Evolutionary conservation across 1,140 invertebrate genomes (phyloP), one percentile per base, ranked within the genome.

Genomic region (Bradysia coprophila): DNA sequence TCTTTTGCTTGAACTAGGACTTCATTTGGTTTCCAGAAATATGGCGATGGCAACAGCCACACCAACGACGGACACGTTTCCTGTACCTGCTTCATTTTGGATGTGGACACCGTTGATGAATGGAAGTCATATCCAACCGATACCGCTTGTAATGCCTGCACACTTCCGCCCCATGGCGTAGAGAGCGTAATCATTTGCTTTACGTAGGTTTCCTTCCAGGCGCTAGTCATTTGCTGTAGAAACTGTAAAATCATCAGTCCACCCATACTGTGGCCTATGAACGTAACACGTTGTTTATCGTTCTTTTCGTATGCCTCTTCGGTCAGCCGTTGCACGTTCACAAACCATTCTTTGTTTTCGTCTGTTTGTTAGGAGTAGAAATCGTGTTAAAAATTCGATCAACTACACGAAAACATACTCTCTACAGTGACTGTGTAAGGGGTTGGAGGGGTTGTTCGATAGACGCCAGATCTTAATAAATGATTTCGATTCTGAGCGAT

Each of bases 211-310:
- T 90, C 72, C 59, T 98, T 98, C 94, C 94, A 98, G 8, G 55
- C 52, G 56, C 85, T 74, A 6, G 61, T 66, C 62, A 87, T 82
- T 39, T 69, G 59, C 52, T 87, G 81, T 9, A 97, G 68, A 60
- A 97, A 93, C 51, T 89, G 78, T 18, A 91, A 65, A 3, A 76
- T 72, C 73, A 92, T 80, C 1, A 86, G 80, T 36, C 84, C 85
- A 4, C 95, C 95, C 93, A 98, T 96, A 51, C 91, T 96, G 62
- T 98, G 95, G 1, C 78, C 80, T 18, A 98, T 50, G 1, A 97
- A 53, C 0, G 93, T 81, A 1, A 96, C 78, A 18, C 74, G 71
- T 9, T 68, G 62, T 46, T 86, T 75, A 40, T 77, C 76, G 64
- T 96, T 97, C 32, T 67, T 59, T 9, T 55, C 55, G 54, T 90